Base-by-base conservation (phyloP, 2,797 vertebrate genomes). In the Glossophaga mutica region DNA sequence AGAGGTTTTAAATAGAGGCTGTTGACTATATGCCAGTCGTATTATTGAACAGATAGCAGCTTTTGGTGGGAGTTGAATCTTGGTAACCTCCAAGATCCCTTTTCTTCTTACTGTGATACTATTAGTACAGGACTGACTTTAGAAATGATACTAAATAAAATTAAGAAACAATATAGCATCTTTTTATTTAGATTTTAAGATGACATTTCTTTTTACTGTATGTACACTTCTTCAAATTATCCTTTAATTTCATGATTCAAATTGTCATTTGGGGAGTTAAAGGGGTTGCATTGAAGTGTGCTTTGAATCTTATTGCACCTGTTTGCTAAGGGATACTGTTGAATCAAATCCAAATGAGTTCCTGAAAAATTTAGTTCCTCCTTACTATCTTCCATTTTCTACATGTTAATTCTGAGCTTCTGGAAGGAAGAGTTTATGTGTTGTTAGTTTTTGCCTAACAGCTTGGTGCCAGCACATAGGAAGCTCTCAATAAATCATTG, bases 401-500 rank as follows among this genome's bases (percentile, higher is more conserved):
- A 8, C 39, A 70, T 22, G 6, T 81, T 3, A 4, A 83, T 57
- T 88, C 9, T 57, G 32, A 89, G 32, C 39, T 71, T 90, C 48
- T 52, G 39, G 39, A 83, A 22, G 67, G 39, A 77, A 96, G 32
- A 70, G n/a, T 34, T 39, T 78, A 65, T 68, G 16, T 77, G 44
- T 24, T 94, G 21, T 52, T 90, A 67, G 6, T 50, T 84, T 96
- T 68, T 85, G n/a, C 70, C 86, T 79, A 46, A 83, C 34, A 78
- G 82, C 29, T 82, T 57, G 26, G 50, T 67, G 34, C 5, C 29
- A n/a, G 29, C 26, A 91, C 34, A 74, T 24, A 83, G 70, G 22
- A 55, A 78, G 4, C 14, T 46, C 37, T 97, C 82, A 88, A 90
- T 94, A 92, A 82, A 37, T 91, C 73, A 81, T 29, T 87, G 44